These are phyloP conservation scores for Indicator indicator DNA, from an alignment of 2,113 vertebrate species.

Conservation along the genomic window DNA sequence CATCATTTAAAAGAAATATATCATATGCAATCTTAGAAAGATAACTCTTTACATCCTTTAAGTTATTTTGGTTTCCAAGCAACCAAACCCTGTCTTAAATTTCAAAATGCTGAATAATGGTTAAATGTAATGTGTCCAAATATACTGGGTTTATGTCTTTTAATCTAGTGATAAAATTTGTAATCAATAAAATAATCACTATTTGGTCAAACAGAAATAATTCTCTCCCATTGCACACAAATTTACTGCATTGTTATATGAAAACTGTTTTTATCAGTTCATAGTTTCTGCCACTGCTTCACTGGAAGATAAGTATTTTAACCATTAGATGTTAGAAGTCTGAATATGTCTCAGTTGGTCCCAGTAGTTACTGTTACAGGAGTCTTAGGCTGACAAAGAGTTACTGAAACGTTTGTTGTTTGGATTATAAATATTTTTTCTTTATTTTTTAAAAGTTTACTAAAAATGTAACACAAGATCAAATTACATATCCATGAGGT, in stretches of 20 bases:
- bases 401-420: conserved; percentile 16
- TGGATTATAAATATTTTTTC: neutral
- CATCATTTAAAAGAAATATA: neutral
- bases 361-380: conserved; percentile 2
- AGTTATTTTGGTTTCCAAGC: neutral
- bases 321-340: conserved; percentile 20
- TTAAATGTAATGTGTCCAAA: neutral
- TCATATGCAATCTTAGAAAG: neutral
- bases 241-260: conserved; percentile 12
- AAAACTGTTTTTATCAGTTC: conserved; percentile 18
- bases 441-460: neutral
- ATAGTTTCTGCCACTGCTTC: conserved; percentile 7
- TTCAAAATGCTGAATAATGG: neutral
- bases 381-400: conserved; percentile 33
- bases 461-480: neutral
- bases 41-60: neutral
- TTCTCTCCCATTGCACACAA: conserved; percentile 2
- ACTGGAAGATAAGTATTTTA: conserved; percentile 46
- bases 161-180: neutral
- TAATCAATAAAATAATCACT: neutral
- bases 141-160: neutral
- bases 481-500: neutral
- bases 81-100: neutral
- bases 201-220: conserved; percentile 20
- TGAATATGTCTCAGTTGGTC: conserved; percentile 40